phyloP scores from a whole-genome alignment of 2,797 vertebrate genomes.

The Gephyroberyx darwinii region DNA sequence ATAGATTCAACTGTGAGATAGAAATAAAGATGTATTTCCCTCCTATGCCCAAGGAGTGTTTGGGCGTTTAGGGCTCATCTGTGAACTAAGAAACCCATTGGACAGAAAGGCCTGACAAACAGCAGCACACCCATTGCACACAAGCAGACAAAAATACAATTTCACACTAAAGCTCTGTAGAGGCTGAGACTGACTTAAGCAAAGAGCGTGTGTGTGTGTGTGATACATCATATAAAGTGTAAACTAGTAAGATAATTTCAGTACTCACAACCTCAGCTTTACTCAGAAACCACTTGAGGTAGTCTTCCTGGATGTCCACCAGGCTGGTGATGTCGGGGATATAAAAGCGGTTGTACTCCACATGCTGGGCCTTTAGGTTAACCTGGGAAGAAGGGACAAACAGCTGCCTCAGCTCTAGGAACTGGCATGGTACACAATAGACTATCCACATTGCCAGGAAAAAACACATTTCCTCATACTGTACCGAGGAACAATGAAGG shows the following conservation, averaged over 20 bases:
- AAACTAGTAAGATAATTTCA: not conserved
- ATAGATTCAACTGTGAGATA: not conserved
- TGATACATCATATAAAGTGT: not conserved
- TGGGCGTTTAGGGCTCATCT: not conserved
- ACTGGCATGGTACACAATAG: conserved; percentile 5
- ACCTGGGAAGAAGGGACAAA: conserved; percentile 80
- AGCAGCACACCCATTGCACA: not conserved
- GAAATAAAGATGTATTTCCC: not conserved
- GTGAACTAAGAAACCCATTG: not conserved
- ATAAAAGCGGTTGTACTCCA: conserved; percentile 94
- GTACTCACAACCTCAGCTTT: conserved; percentile 93
- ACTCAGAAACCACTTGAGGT: conserved; percentile 98
- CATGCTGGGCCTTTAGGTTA: conserved; percentile 91
- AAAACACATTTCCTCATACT: conserved; percentile 3
- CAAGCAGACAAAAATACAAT: conserved; percentile 16
- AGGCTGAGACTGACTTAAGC: not conserved
- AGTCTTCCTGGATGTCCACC: conserved; percentile 98
- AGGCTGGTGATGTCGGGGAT: conserved; percentile 94
- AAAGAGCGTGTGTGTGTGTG: not conserved
- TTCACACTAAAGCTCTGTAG: conserved; percentile 11
- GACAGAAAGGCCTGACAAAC: not conserved
- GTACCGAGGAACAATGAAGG: not conserved
- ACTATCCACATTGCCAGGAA: not conserved
- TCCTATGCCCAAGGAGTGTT: not conserved
- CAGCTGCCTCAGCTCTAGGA: conserved; percentile 17